Conservation (phyloP, 2,888 invertebrate genomes). For the Lasioglossum pauxillum region DNA sequence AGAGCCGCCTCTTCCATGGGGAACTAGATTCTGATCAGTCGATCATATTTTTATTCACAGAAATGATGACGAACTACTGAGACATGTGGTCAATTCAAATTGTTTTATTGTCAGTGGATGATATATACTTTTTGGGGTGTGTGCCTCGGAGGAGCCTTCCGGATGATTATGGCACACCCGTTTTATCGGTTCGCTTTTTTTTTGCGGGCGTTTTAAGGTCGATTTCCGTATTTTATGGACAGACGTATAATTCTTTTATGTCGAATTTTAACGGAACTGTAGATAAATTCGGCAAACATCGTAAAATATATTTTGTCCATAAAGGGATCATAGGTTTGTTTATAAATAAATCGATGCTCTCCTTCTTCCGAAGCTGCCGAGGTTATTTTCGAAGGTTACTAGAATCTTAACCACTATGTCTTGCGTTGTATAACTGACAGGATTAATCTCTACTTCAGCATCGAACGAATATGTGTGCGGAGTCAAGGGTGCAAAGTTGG, state of each 20-base stretch:
- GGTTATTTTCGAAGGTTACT: not conserved
- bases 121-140: not conserved
- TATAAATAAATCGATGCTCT: not conserved
- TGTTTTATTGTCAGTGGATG: not conserved
- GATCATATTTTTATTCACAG: not conserved
- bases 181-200: not conserved
- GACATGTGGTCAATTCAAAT: not conserved
- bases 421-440: no score
- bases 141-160: not conserved
- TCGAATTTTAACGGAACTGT: not conserved
- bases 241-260: constrained; percentile 1
- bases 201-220: not conserved
- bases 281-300: not conserved
- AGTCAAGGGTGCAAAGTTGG: not conserved
- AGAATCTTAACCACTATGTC: no score
- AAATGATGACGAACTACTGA: not conserved
- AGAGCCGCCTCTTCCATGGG: not conserved
- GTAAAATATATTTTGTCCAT: not conserved
- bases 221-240: not conserved
- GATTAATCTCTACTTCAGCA: not conserved
- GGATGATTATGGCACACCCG: not conserved
- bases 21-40: not conserved
- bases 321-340: not conserved
- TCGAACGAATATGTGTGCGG: not conserved
- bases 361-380: not conserved